These are phyloP conservation scores for Sander lucioperca DNA, from an alignment of 2,113 vertebrate species.

Conservation along the genomic window DNA sequence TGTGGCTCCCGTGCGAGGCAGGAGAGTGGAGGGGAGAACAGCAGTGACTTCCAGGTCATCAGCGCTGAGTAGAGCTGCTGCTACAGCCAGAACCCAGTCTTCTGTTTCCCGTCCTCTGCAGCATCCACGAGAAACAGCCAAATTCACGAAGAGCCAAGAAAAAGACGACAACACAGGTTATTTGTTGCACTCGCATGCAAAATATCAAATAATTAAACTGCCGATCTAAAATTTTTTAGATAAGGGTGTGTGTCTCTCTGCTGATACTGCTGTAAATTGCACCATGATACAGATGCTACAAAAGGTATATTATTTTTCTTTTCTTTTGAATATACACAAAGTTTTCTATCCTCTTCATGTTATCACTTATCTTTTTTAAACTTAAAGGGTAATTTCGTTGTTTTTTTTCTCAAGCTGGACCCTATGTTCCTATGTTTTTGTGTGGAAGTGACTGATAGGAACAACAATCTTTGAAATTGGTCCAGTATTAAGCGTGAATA, in stretches of 20 bases:
- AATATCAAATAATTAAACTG: not conserved
- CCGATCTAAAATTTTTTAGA: not conserved
- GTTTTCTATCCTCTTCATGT: not conserved
- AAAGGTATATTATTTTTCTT: not conserved
- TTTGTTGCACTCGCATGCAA: not conserved
- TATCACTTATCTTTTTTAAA: no score
- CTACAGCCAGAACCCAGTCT: constrained; percentile 24
- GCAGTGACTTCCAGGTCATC: constrained; percentile 12
- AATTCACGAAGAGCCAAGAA: constrained; percentile 37
- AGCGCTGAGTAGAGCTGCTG: constrained; percentile 11
- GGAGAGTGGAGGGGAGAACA: constrained; percentile 22
- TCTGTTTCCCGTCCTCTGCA: constrained; percentile 18
- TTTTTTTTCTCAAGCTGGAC: no score
- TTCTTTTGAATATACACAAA: no score
- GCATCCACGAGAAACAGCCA: not conserved
- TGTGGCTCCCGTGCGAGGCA: constrained; percentile 29
- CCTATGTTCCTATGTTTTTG: no score
- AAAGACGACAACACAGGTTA: constrained; percentile 46
- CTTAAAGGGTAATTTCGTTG: no score
- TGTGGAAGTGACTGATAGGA: no score
- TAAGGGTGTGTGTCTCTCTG: not conserved
- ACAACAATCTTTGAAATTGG: not conserved
- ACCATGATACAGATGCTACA: not conserved
- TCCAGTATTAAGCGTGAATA: no score
- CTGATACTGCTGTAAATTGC: no score